These are phyloP conservation scores for Psephotus haematonotus DNA, from an alignment of 2,113 vertebrate genomes.

Conservation along the genomic window DNA sequence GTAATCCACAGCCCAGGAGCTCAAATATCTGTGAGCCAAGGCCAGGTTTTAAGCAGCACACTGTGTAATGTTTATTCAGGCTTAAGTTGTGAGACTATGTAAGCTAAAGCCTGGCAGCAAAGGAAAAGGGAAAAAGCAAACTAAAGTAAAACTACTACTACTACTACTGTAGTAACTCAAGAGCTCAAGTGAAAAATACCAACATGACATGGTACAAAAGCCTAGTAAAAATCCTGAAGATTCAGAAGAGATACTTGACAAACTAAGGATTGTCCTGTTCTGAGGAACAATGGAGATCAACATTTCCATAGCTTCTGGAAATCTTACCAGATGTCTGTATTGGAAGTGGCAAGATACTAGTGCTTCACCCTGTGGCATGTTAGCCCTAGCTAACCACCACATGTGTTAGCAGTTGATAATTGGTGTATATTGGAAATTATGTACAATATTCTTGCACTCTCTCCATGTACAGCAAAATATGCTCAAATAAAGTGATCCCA, in stretches of 20 bases:
- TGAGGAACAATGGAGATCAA: not conserved
- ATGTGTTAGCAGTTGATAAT: not conserved
- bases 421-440: not conserved
- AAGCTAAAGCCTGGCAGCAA: not conserved
- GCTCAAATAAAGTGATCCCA: not conserved
- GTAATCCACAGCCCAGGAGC: not conserved
- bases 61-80: not conserved
- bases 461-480: not conserved
- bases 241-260: not conserved
- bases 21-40: not conserved
- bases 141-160: not conserved
- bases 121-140: not conserved
- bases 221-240: not conserved
- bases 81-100: not conserved
- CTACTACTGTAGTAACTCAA: not conserved
- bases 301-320: not conserved
- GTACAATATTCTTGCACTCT: not conserved
- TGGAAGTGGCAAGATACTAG: not conserved
- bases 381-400: not conserved
- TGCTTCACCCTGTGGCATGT: not conserved
- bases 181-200: not conserved
- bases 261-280: not conserved
- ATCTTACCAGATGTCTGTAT: not conserved
- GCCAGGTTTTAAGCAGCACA: not conserved
- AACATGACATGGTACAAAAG: not conserved